Percentiles rank a stretch among this genome's conserved stretches.
These are phyloP conservation scores for Liasis olivaceus DNA, from an alignment of 2,797 vertebrate species.

Conservation along the genomic window DNA sequence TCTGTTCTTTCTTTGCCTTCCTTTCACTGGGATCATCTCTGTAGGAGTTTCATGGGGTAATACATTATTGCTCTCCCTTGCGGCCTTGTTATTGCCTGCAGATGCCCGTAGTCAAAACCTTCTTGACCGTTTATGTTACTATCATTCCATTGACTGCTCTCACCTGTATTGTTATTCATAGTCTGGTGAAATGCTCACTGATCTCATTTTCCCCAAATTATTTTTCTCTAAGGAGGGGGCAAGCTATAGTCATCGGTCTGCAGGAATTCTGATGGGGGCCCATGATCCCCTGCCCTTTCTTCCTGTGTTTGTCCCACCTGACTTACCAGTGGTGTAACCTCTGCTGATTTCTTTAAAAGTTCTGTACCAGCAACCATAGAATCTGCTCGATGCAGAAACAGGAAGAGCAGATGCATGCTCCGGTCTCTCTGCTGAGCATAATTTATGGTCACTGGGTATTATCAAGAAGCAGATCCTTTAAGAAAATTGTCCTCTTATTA, in stretches of 20 bases:
- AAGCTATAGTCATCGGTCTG: background rate
- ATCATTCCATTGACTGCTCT: constrained; percentile 46
- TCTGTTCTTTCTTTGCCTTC: constrained; percentile 77
- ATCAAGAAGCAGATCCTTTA: background rate
- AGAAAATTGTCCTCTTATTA: background rate
- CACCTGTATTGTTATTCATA: background rate
- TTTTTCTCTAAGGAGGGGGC: background rate
- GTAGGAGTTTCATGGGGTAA: constrained; percentile 99
- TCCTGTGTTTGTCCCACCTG: background rate
- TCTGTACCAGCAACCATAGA: background rate
- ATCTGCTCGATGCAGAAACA: background rate
- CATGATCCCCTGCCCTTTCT: background rate
- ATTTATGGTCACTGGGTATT: background rate
- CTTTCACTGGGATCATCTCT: constrained; percentile 79
- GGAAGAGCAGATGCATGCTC: background rate
- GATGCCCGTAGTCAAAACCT: constrained; percentile 33
- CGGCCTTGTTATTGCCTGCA: constrained; percentile 71
- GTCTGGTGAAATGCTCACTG: background rate
- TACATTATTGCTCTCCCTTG: constrained; percentile 78
- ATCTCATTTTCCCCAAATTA: background rate
- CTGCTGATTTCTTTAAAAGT: background rate
- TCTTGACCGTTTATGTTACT: constrained; percentile 48
- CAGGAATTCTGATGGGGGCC: background rate
- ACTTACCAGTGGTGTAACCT: background rate
- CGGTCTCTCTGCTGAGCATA: background rate